Evolutionary conservation across 2,797 vertebrate genomes (phyloP).

Genomic region (Telmatherina bonti): DNA sequence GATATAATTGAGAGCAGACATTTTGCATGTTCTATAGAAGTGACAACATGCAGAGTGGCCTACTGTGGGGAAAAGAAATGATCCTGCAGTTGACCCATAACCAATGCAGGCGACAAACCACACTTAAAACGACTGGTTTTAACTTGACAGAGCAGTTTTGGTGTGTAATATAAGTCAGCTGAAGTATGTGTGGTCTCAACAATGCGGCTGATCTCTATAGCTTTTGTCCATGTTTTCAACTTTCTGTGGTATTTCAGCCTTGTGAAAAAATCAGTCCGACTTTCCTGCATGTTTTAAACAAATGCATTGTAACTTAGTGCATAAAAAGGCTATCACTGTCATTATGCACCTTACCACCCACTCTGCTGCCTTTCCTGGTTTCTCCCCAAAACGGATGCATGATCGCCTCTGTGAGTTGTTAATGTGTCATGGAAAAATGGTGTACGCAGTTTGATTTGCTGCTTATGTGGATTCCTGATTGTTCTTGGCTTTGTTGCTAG

Average conservation of each 20-base stretch:
- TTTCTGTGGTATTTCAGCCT: neutral
- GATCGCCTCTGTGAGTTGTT: conserved; percentile 25
- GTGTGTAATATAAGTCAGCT: neutral
- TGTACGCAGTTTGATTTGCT: conserved; percentile 8
- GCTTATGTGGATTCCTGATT: conserved; percentile 2
- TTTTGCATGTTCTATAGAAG: neutral
- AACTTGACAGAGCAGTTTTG: neutral
- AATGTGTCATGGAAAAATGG: conserved; percentile 55
- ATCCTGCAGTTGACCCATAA: conserved; percentile 15
- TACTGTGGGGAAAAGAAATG: conserved; percentile 2
- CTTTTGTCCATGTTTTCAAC: neutral
- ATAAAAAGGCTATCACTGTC: conserved; percentile 32
- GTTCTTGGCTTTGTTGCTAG: conserved; percentile 26
- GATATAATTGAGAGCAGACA: conserved; percentile 27
- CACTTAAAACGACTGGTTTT: neutral
- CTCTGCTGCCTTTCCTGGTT: conserved; percentile 23
- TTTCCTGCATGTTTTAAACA: conserved; percentile 28
- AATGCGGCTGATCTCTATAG: conserved; percentile 16
- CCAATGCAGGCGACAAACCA: neutral
- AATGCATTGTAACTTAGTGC: conserved; percentile 19
- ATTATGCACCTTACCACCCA: conserved; percentile 45
- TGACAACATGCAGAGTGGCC: conserved; percentile 4
- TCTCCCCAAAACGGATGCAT: conserved; percentile 18
- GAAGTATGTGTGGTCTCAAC: neutral
- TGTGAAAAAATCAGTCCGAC: neutral